These are phyloP conservation scores for Sphenopsis melanotis DNA, from an alignment of 2,797 vertebrate genomes.

Conservation along the genomic window DNA sequence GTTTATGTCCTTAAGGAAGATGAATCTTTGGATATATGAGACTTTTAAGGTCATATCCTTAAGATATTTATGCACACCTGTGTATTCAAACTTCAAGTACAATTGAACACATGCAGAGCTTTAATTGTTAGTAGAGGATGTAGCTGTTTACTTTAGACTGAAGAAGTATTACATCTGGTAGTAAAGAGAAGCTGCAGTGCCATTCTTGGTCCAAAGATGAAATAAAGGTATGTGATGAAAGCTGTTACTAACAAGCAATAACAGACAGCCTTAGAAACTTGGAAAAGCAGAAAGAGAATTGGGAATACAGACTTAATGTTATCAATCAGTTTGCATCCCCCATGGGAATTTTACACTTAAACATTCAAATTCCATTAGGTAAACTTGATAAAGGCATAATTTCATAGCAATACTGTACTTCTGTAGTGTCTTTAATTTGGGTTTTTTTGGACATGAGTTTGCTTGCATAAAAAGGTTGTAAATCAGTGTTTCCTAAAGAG, in stretches of 20 bases:
- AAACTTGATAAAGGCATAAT: background rate
- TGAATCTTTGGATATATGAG: background rate
- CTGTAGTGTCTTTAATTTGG: background rate
- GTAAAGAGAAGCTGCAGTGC: background rate
- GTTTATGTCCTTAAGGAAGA: background rate
- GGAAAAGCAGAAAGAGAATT: background rate
- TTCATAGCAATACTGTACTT: background rate
- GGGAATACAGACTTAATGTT: background rate
- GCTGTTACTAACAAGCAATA: background rate
- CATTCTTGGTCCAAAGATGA: background rate
- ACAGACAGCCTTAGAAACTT: background rate
- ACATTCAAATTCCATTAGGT: background rate
- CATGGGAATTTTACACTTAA: background rate
- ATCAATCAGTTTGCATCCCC: background rate
- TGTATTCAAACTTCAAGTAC: background rate
- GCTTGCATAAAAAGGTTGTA: background rate
- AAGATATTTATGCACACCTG: background rate
- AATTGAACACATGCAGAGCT: background rate
- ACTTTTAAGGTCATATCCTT: background rate
- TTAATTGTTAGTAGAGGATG: background rate
- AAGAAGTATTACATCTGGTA: background rate
- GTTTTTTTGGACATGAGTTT: background rate
- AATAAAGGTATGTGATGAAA: background rate
- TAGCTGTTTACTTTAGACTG: background rate
- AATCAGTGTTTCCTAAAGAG: background rate